A percentile compares a stretch with the other conserved stretches of the same genome.
phyloP scores from a whole-genome alignment of 2,113 vertebrate species.

The Procapra przewalskii region DNA sequence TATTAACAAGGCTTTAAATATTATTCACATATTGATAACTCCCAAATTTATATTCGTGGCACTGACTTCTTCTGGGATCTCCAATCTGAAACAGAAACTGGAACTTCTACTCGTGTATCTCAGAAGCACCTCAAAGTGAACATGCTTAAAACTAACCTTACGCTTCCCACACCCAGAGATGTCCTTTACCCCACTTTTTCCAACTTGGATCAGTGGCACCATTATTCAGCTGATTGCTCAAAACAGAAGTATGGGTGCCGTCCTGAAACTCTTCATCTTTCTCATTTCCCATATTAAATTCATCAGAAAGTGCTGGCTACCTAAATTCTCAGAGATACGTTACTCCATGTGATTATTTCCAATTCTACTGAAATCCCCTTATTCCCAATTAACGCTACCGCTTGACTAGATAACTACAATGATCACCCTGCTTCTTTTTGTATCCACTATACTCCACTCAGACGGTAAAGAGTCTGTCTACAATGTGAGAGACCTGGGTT shows the following conservation, averaged over 20 bases:
- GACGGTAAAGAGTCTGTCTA: too few relatives aligned
- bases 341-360: not conserved
- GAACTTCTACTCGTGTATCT: not conserved
- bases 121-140: not conserved
- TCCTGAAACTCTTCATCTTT: not conserved
- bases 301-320: not conserved
- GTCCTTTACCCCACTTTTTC: not conserved
- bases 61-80: not conserved
- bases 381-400: not conserved
- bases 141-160: not conserved
- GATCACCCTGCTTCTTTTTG: not conserved
- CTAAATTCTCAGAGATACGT: not conserved
- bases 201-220: not conserved
- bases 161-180: not conserved
- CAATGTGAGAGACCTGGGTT: too few relatives aligned
- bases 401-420: not conserved
- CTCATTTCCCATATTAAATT: not conserved
- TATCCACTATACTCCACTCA: not conserved
- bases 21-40: not conserved
- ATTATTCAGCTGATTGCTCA: not conserved
- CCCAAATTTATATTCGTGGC: not conserved
- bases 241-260: not conserved
- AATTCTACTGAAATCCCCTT: not conserved
- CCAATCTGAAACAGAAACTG: not conserved
- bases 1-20: not conserved